Evolutionary conservation across 2,113 vertebrate species (phyloP).

Genomic region (Naja naja): DNA sequence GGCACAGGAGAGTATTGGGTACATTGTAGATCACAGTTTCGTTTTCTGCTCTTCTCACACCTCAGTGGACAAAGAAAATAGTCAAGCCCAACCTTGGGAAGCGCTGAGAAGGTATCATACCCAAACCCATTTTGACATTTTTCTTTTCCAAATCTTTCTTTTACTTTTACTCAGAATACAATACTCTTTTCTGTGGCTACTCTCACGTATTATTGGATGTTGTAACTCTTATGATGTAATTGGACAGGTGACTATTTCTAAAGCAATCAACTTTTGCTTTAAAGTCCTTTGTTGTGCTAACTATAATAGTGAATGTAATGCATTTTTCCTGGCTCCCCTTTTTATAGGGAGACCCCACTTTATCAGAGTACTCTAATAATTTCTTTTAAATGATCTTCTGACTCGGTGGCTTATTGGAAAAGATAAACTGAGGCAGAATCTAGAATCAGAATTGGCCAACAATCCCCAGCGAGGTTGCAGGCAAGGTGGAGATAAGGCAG

Average conservation of each 20-base stretch:
- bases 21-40: neutral
- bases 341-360: neutral
- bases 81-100: neutral
- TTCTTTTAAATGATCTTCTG: neutral
- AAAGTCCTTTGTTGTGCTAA: neutral
- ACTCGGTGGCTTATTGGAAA: neutral
- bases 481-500: neutral
- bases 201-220: neutral
- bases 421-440: neutral
- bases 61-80: neutral
- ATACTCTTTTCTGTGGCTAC: neutral
- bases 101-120: neutral
- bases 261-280: neutral
- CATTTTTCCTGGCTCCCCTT: neutral
- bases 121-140: neutral
- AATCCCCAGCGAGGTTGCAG: neutral
- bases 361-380: neutral
- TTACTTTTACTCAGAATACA: neutral
- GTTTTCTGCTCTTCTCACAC: neutral
- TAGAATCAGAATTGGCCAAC: neutral
- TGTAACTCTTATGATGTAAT: neutral
- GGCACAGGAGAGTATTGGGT: neutral
- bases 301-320: neutral
- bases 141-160: neutral
- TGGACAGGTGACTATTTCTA: neutral